Base-by-base conservation (phyloP, 2,797 vertebrate genomes). In the Lindbergichthys nudifrons region DNA sequence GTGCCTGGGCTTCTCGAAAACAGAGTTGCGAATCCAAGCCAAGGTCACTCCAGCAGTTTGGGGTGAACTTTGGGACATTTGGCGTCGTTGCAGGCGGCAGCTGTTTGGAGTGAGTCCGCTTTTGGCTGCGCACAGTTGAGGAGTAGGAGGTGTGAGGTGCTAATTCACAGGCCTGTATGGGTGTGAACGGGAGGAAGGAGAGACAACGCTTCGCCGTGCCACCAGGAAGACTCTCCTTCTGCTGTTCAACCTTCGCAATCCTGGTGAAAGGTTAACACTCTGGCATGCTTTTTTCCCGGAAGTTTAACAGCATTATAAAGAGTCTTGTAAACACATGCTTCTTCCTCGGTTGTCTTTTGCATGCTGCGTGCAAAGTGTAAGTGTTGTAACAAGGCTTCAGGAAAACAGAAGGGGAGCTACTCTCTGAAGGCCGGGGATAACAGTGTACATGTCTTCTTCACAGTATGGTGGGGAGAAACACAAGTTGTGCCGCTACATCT, bases 91-190 rank as follows among this genome's bases (percentile, higher is more conserved):
- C 78, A 72, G 75, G 75, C 50, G 54, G 82, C 83, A 88, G 85
- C 78, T 83, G 84, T 79, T 87, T 82, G 65, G 66, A 83, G 69
- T 10, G 71, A 16, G 64, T 61, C 74, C 47, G 46, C 73, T 64
- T 75, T 79, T 66, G 78, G 81, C 60, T 77, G 70, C 58, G 76
- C 79, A 69, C 67, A 81, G 85, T 85, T 81, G 81, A 75, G 26
- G 84, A 77, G 77, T 80, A 51, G 84, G 87, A 87, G 90, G 86
- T 69, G 88, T 90, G 82, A 83, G 89, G 73, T 81, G 84, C 75
- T 80, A 91, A 89, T 87, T 89, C 85, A 79, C 83, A 83, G 73
- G 77, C 77, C 80, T 61, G 46, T 71, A 81, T 77, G 83, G 83
- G 85, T 84, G 79, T 73, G 85, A 86, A 83, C 69, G 58, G 70